These are phyloP conservation scores for Drosophila borealis DNA, from an alignment of 2,888 invertebrate genomes.

Conservation along the genomic window DNA sequence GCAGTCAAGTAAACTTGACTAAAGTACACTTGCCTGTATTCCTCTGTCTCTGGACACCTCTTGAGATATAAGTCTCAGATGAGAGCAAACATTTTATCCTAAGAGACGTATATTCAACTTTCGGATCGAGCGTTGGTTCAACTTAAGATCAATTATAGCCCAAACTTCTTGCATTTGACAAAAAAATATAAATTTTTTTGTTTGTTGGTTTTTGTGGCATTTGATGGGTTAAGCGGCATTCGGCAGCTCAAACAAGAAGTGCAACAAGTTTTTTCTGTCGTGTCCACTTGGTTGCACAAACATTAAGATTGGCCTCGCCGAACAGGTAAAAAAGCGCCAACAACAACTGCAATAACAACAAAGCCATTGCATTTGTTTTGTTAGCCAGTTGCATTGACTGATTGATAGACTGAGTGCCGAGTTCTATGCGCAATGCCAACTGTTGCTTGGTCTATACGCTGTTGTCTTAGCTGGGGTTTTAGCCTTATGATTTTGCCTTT, in stretches of 20 bases:
- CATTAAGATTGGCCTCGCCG: conserved; percentile 52
- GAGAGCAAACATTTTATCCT: conserved; percentile 15
- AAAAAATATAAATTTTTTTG: conserved; percentile 22
- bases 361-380: conserved; percentile 66
- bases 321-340: conserved; percentile 36
- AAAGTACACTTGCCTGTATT: conserved; percentile 18
- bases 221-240: conserved; percentile 63
- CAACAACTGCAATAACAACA: conserved; percentile 38
- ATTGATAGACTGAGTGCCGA: conserved; percentile 71
- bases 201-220: conserved; percentile 41
- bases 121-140: conserved; percentile 7
- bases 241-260: conserved; percentile 63
- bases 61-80: conserved; percentile 11
- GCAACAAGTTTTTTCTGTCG: conserved; percentile 51
- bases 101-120: conserved; percentile 4
- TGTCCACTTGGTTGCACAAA: conserved; percentile 62
- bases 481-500: conserved; percentile 73
- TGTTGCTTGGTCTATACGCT: conserved; percentile 18
- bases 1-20: conserved; percentile 32
- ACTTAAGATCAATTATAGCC: conserved; percentile 26
- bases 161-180: conserved; percentile 33
- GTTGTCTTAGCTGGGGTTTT: conserved; percentile 16
- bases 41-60: conserved; percentile 22
- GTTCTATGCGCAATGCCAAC: conserved; percentile 18
- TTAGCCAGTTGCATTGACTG: conserved; percentile 68